A percentile compares a stretch with the other conserved stretches of the same genome.
Conservation (phyloP, 1,140 invertebrate genomes). For the Lordiphosa mommai region DNA sequence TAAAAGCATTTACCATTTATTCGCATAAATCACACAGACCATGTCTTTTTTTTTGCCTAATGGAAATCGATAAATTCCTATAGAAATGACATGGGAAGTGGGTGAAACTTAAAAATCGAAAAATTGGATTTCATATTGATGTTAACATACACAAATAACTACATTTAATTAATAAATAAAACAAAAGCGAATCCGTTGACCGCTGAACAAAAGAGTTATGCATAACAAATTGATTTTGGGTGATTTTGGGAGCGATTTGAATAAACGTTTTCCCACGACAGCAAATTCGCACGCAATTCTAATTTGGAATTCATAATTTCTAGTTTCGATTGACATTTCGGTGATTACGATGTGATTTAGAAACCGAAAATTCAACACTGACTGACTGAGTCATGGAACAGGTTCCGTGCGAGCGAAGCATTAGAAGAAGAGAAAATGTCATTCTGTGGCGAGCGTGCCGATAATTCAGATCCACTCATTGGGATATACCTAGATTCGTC, state of each 20-base stretch:
- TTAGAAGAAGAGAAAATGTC: slow-evolving; percentile 6
- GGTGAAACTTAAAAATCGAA: slow-evolving; percentile 41
- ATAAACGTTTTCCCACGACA: slow-evolving; percentile 70
- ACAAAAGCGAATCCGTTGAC: slow-evolving; percentile 29
- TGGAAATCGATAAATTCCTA: slow-evolving; percentile 55
- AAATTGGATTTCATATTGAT: slow-evolving; percentile 49
- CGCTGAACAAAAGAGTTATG: slow-evolving; percentile 57
- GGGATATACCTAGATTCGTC: slow-evolving; percentile 20
- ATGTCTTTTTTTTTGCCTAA: slow-evolving; percentile 42
- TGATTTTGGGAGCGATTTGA: slow-evolving; percentile 46
- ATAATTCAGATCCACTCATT: slow-evolving; percentile 54
- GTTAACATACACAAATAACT: slow-evolving; percentile 72
- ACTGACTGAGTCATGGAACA: slow-evolving; percentile 41
- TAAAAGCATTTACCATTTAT: too few relatives aligned
- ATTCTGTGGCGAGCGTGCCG: slow-evolving; percentile 44
- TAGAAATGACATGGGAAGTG: slow-evolving; percentile 62
- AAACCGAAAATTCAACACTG: slow-evolving; percentile 28
- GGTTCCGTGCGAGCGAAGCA: slow-evolving; percentile 6
- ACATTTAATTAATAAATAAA: slow-evolving; percentile 64
- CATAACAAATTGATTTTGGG: slow-evolving; percentile 40
- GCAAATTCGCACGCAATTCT: slow-evolving; percentile 53
- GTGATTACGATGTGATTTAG: slow-evolving; percentile 51
- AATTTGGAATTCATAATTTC: slow-evolving; percentile 69
- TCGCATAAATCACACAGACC: slow-evolving; percentile 53
- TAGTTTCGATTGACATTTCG: slow-evolving; percentile 44